Evolutionary conservation across 2,113 vertebrate species (phyloP).

Genomic region (Cebidichthys violaceus): DNA sequence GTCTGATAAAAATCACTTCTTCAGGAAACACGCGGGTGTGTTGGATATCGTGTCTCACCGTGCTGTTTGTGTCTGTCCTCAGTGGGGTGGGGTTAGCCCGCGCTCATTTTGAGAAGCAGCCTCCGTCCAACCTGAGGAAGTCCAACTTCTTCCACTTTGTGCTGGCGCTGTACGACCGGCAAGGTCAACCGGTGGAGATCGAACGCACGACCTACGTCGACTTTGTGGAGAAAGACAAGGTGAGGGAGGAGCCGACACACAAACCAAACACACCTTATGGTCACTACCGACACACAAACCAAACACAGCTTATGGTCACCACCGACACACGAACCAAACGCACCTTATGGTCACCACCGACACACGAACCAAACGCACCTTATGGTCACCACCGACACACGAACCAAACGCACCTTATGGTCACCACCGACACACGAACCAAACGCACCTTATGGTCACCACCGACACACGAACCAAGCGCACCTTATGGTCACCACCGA

Average conservation of each 20-base stretch:
- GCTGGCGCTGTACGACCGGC: constrained; percentile 92
- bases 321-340: background rate
- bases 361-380: too few relatives aligned
- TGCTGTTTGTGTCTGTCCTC: background rate
- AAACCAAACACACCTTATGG: constrained; percentile 9
- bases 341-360: background rate
- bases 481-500: background rate
- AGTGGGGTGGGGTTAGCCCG: constrained; percentile 91
- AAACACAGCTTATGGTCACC: background rate
- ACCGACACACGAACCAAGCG: too few relatives aligned
- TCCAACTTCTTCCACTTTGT: constrained; percentile 86
- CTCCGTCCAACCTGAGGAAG: constrained; percentile 86
- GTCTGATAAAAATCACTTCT: too few relatives aligned
- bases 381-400: too few relatives aligned
- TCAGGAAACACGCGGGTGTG: background rate
- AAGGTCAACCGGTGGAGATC: constrained; percentile 93
- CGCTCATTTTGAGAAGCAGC: constrained; percentile 95
- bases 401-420: constrained; percentile 7
- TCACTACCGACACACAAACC: background rate
- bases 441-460: too few relatives aligned
- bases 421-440: accelerated
- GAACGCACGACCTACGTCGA: constrained; percentile 91
- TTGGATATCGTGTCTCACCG: background rate
- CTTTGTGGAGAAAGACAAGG: constrained; percentile 87
- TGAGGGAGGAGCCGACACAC: constrained; percentile 50